A percentile compares a stretch with the other conserved stretches of the same genome.
Evolutionary conservation across 2,113 vertebrate genomes (phyloP).

Genomic region (Neofelis nebulosa): DNA sequence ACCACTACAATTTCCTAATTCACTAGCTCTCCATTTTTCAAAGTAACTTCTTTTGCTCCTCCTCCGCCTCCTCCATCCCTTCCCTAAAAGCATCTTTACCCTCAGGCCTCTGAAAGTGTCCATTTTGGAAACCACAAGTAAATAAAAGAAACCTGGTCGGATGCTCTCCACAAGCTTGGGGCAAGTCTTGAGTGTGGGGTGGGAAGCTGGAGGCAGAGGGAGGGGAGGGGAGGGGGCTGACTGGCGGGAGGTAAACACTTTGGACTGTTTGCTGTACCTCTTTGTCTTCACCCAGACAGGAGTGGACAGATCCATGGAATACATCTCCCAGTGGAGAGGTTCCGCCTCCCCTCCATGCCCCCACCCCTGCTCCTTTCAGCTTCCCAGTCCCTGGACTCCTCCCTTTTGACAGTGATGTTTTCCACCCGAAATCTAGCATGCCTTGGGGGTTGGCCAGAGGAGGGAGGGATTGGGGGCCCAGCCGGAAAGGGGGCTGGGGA

Average conservation of each 20-base stretch:
- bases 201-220: neutral
- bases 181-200: neutral
- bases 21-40: neutral
- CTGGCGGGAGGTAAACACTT: neutral
- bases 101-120: neutral
- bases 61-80: neutral
- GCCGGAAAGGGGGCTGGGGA: neutral
- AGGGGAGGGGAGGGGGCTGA: neutral
- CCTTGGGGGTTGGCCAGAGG: neutral
- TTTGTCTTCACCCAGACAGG: neutral
- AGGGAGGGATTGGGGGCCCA: neutral
- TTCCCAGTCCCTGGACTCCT: neutral
- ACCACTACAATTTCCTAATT: neutral
- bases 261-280: too few relatives aligned
- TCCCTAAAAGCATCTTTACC: neutral
- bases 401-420: neutral
- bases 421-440: neutral
- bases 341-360: too few relatives aligned
- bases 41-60: neutral
- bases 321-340: neutral
- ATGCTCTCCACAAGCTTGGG: neutral
- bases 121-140: constrained; percentile 42
- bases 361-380: neutral
- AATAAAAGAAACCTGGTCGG: constrained; percentile 9
- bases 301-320: neutral